Evolutionary conservation across 2,797 vertebrate genomes (phyloP), one percentile per base, ranked within the genome.

Genomic region (Danionella dracula): DNA sequence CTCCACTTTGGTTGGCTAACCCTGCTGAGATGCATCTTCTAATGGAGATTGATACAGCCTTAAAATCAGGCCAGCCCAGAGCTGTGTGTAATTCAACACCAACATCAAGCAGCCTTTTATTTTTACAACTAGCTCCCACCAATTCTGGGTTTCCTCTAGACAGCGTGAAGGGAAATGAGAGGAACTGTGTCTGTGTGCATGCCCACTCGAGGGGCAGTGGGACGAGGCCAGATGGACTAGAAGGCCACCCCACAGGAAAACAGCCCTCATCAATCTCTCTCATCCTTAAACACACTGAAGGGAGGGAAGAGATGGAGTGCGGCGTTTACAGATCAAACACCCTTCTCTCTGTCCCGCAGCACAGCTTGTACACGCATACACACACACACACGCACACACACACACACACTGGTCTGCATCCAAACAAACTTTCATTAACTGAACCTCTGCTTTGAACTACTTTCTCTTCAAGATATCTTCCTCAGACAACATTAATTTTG

Each of bases 221-320:
- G 79, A 73, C 46, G 48, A 68, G 62, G 55, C 32, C 50, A 66
- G 70, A 68, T 38, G 48, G 60, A 64, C 62, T 69, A 53, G 49
- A 42, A 66, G 55, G 29, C 71, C 42, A 6, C 20, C 12, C 11
- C n/a, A 9, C 2, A 16, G 58, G 67, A 32, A 72, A 70, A 81
- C 82, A 65, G 66, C 44, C 73, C 68, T 81, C 84, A 86, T 88
- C 79, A 77, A 82, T 85, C 83, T 83, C 69, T 66, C 66, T 46
- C 38, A 55, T 59, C 73, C 76, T 77, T 77, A 71, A 74, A 67
- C 71, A n/a, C 75, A 76, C 77, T 77, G 63, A 70, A 57, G 79
- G 80, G 75, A 84, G 70, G 45, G 64, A 27, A 27, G 56, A 73
- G 78, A 85, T 48, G 37, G 51, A 81, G 66, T 12, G 71, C 63